These are phyloP conservation scores for Adrianichthys oophorus DNA, from an alignment of 2,797 vertebrate genomes.

Conservation along the genomic window DNA sequence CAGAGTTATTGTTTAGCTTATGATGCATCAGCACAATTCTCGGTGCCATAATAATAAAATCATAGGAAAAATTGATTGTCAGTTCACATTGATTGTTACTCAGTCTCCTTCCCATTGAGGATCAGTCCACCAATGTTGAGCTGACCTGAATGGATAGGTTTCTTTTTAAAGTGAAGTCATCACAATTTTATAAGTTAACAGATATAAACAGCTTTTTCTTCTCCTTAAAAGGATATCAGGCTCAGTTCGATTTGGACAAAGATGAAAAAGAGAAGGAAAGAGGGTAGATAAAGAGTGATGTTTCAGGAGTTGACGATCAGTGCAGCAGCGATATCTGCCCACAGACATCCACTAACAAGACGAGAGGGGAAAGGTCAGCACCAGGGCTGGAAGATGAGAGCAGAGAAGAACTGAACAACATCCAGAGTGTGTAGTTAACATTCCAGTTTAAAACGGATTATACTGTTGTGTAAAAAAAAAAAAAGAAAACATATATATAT, in stretches of 20 bases:
- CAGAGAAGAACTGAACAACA: conserved; percentile 20
- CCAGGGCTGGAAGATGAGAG: conserved; percentile 39
- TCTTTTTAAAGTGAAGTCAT: neutral
- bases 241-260: conserved; percentile 31
- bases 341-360: conserved; percentile 67
- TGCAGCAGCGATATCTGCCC: conserved; percentile 64
- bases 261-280: conserved; percentile 37
- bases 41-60: no score
- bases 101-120: no score
- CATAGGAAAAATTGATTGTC: no score
- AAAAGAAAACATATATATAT: conserved; percentile 2
- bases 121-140: no score
- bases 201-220: neutral
- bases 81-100: no score
- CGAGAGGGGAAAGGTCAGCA: conserved; percentile 67
- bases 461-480: neutral
- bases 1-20: no score
- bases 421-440: conserved; percentile 29
- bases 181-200: conserved; percentile 10
- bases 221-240: conserved; percentile 5
- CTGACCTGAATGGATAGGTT: no score
- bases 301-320: conserved; percentile 66
- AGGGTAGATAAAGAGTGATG: conserved; percentile 33
- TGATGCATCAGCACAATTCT: no score
- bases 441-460: conserved; percentile 4